Conservation (phyloP, 2,113 vertebrate species). For the Chloropsis hardwickii region DNA sequence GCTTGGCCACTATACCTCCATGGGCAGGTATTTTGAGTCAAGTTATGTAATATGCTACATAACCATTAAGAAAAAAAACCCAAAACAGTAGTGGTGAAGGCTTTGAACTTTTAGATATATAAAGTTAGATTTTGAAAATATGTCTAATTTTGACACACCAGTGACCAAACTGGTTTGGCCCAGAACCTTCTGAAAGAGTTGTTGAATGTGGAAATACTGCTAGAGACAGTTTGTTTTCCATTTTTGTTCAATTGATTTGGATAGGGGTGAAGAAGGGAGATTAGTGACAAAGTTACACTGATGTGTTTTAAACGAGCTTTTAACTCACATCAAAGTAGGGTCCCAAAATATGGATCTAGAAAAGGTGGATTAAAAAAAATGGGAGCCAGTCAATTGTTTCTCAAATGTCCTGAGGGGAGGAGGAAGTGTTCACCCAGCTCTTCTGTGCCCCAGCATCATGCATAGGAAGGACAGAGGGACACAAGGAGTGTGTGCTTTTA, state of each 20-base stretch:
- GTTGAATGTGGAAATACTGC: background rate
- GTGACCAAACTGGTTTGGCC: background rate
- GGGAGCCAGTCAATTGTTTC: background rate
- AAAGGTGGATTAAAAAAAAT: constrained; percentile 27
- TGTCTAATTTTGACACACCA: background rate
- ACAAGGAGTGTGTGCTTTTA: background rate
- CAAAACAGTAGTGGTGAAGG: background rate
- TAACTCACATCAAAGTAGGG: background rate
- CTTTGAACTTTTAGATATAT: background rate
- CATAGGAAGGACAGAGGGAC: background rate
- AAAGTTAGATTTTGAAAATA: background rate
- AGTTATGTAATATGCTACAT: background rate
- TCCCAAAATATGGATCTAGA: background rate
- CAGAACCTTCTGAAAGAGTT: background rate
- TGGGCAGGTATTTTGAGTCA: background rate
- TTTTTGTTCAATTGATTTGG: background rate
- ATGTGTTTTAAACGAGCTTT: background rate
- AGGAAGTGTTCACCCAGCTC: background rate
- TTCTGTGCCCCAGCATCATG: background rate
- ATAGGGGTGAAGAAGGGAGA: background rate
- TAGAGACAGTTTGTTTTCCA: background rate
- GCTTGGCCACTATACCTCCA: background rate
- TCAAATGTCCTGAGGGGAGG: background rate
- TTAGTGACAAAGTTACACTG: background rate
- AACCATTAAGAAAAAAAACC: background rate